These are phyloP conservation scores for Nemoura dubitans DNA, from an alignment of 2,888 invertebrate species.

Conservation along the genomic window DNA sequence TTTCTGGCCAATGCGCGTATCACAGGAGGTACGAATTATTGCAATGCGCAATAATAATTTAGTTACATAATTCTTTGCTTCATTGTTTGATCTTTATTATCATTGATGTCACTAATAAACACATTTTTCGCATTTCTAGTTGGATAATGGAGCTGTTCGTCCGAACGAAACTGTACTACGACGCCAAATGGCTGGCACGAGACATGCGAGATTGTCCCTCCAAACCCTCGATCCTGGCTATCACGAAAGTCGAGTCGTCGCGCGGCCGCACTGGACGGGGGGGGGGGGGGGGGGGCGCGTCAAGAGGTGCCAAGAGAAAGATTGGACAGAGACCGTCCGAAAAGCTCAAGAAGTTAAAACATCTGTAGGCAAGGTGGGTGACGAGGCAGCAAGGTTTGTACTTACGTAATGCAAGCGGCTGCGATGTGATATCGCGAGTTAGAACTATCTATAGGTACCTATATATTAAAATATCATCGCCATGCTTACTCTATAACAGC, in stretches of 20 bases:
- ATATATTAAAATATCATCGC: too few species aligned
- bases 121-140: background rate
- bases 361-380: constrained; percentile 2
- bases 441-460: too few species aligned
- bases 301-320: constrained; percentile 4
- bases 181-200: constrained; percentile 30
- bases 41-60: background rate
- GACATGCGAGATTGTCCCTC: constrained; percentile 25
- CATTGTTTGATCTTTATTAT: too few species aligned
- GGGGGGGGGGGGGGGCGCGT: background rate
- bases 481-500: too few species aligned
- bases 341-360: constrained; percentile 31
- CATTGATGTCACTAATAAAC: background rate
- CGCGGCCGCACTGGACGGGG: background rate
- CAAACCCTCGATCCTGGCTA: constrained; percentile 16
- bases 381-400: too few species aligned
- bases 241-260: background rate
- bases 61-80: too few species aligned
- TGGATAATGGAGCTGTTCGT: constrained; percentile 29
- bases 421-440: too few species aligned
- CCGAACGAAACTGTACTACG: constrained; percentile 32
- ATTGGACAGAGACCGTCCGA: background rate
- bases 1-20: background rate
- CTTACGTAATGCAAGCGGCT: too few species aligned
- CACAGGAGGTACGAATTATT: constrained; percentile 29